phyloP scores from a whole-genome alignment of 2,888 invertebrate genomes.

The Dorcus hopei region DNA sequence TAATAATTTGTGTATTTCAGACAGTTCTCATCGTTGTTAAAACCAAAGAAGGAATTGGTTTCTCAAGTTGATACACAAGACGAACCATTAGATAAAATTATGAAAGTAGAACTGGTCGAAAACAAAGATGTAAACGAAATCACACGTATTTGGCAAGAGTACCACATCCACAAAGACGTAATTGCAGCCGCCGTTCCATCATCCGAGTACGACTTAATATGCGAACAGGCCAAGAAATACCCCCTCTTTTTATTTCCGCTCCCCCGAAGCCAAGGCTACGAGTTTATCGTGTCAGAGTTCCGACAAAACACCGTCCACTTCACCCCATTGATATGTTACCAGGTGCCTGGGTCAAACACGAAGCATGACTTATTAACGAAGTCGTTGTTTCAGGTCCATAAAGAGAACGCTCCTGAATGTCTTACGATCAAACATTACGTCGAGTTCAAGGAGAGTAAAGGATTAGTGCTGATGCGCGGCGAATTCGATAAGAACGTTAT shows the following conservation, averaged over 20 bases:
- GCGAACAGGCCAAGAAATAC: constrained; percentile 56
- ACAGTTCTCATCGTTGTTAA: constrained; percentile 62
- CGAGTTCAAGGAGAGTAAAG: constrained; percentile 68
- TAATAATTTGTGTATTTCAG: constrained; percentile 39
- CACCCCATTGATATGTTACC: constrained; percentile 80
- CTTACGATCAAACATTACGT: constrained; percentile 76
- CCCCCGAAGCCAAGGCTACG: constrained; percentile 79
- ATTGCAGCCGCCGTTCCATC: constrained; percentile 70
- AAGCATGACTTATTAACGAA: neutral
- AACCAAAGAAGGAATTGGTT: constrained; percentile 57
- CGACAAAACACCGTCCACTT: constrained; percentile 72
- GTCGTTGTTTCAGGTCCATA: constrained; percentile 59
- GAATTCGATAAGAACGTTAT: constrained; percentile 80
- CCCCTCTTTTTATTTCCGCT: constrained; percentile 77
- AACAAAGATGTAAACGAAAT: constrained; percentile 72
- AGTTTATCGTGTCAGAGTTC: constrained; percentile 79
- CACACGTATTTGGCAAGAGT: constrained; percentile 72
- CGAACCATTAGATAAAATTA: constrained; percentile 62
- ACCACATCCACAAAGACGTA: constrained; percentile 73
- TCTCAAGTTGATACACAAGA: constrained; percentile 47
- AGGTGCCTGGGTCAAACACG: constrained; percentile 50
- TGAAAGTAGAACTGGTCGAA: constrained; percentile 72
- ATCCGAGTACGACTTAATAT: constrained; percentile 58
- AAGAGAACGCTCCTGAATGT: constrained; percentile 87
- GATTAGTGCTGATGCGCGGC: constrained; percentile 78